Conservation (phyloP, 2,113 vertebrate species). For the Corvus cornix region DNA sequence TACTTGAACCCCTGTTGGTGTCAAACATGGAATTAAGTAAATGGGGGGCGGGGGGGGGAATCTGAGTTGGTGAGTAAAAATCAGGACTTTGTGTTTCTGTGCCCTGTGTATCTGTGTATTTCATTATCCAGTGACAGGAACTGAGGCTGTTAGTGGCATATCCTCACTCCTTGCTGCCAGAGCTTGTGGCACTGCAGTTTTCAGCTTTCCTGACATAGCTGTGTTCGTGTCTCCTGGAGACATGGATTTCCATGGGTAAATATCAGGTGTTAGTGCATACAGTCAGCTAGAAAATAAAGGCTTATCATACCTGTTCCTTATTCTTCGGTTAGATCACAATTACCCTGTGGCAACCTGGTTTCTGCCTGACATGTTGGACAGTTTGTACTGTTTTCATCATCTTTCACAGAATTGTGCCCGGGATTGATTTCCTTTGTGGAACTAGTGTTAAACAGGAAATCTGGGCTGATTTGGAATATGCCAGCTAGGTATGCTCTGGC, state of each 20-base stretch:
- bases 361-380: neutral
- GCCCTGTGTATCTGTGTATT: neutral
- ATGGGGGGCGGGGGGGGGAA: neutral
- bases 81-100: constrained; percentile 3
- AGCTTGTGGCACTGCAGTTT: neutral
- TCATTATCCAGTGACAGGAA: constrained; percentile 20
- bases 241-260: neutral
- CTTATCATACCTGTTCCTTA: neutral
- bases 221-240: neutral
- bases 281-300: neutral
- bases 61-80: constrained; percentile 8
- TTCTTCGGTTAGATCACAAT: neutral
- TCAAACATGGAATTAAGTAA: constrained; percentile 65
- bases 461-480: neutral
- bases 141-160: constrained; percentile 14
- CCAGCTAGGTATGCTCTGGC: neutral
- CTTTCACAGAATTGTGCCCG: neutral
- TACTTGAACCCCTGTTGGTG: constrained; percentile 63
- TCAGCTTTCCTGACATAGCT: neutral
- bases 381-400: neutral
- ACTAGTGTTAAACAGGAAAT: neutral
- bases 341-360: neutral
- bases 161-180: constrained; percentile 15
- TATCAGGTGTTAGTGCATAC: neutral
- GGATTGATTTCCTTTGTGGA: neutral